Base-by-base conservation (phyloP, 2,888 invertebrate species). In the Coremacera marginata region DNA sequence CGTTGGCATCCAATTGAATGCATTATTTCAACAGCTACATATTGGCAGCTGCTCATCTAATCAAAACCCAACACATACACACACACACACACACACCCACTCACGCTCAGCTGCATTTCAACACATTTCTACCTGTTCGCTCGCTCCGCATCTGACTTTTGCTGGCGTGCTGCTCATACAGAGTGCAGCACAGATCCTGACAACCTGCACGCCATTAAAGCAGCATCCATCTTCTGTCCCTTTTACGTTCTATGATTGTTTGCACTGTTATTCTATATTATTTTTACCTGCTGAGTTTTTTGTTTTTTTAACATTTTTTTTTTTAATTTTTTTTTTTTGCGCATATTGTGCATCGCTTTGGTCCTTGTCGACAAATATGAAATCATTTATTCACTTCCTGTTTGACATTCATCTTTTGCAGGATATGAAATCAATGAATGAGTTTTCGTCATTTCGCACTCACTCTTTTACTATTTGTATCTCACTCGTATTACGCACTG, bases 351-450 rank as follows among this genome's bases (percentile, higher is more conserved):
- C 49, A 37, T 68, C 5, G 52, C 70, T 70, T 44, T 67, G 52
- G n/a, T 27, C n/a, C 55, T 34, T 70, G 70, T 55, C 52, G 71
- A 71, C 71, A 60, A 57, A 60, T 71, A 57, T 57, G 71, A 57
- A 71, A 57, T 60, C 71, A 71, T 71, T 71, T 71, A 57, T 71
- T 31, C 57, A 37, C 71, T 57, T 71, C 71, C 71, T 71, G 71
- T 71, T 60, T 71, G 57, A 37, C 60, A 60, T 71, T 60, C 71
- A 60, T 71, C 71, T 44, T 60, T 57, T 19, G 25, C 37, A 57
- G 37, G 71, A n/a, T 37, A 27, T 37, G 57, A 60, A 71, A 71
- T 71, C 71, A 60, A 60, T 37, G 44, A 71, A 57, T n/a, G 34
- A 7, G n/a, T 22, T 11, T 5, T 34, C 31, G n/a, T 9, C 22